Conservation (phyloP, 2,888 invertebrate genomes). For the Eristalis intricaria region DNA sequence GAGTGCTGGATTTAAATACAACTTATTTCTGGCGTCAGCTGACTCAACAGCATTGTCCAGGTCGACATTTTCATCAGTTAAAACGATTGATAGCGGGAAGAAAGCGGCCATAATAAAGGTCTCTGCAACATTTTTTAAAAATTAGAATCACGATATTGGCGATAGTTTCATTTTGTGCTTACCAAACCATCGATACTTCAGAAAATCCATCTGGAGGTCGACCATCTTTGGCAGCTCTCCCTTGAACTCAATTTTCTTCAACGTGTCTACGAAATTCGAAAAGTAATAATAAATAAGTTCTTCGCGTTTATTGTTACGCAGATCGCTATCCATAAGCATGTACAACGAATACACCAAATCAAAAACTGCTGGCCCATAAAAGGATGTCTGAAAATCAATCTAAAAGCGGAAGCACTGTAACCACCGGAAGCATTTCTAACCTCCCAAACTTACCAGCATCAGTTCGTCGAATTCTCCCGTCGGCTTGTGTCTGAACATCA, state of each 20-base stretch:
- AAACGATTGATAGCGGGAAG: slow-evolving; percentile 9
- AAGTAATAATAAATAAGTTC: slow-evolving; percentile 75
- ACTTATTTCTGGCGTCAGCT: not conserved
- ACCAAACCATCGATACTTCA: slow-evolving; percentile 73
- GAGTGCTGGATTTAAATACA: not conserved
- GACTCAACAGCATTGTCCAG: not conserved
- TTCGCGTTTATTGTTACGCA: slow-evolving; percentile 71
- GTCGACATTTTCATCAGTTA: slow-evolving; percentile 11
- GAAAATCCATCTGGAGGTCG: slow-evolving; percentile 72
- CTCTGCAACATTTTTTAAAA: slow-evolving; percentile 10
- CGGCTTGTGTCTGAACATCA: slow-evolving; percentile 75
- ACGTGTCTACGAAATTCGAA: slow-evolving; percentile 68
- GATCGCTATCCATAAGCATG: slow-evolving; percentile 73
- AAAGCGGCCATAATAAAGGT: not conserved
- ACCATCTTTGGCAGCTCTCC: slow-evolving; percentile 73
- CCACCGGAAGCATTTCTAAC: not conserved
- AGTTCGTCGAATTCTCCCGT: slow-evolving; percentile 42
- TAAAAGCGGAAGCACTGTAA: not conserved
- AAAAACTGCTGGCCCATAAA: slow-evolving; percentile 73
- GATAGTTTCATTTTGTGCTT: slow-evolving; percentile 13
- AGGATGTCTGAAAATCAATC: slow-evolving; percentile 76
- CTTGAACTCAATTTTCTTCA: slow-evolving; percentile 73
- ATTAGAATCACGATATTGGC: not conserved
- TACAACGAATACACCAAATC: slow-evolving; percentile 75
- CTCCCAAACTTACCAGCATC: slow-evolving; percentile 70